Base-by-base conservation (phyloP, 2,888 invertebrate species). In the Hedya salicella region DNA sequence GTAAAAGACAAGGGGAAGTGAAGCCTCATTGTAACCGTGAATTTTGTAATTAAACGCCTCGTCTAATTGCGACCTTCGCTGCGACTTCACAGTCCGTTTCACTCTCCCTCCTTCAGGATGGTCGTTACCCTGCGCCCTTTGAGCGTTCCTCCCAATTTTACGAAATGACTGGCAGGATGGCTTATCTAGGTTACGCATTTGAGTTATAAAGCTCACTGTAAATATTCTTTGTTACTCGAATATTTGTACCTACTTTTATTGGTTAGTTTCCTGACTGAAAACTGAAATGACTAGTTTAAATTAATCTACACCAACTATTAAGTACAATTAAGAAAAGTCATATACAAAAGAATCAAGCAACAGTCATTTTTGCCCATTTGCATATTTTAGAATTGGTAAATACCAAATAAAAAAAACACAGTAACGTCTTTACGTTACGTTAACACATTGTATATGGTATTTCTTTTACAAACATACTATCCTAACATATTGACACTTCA, bases 41-140 rank as follows among this genome's bases (percentile, higher is more conserved):
- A 87, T 87, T 87, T 83, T 80, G 91, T 91, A 91, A 91, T 91
- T 91, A 91, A 91, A 89, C 87, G 89, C 88, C 85, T 86, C 85
- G 88, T 88, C 86, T 91, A 88, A 91, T 89, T 86, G 86, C 85
- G 84, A 86, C 88, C 89, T 90, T 86, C 81, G 86, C 78, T 82
- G 82, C 74, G 74, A 78, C 76, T 83, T 83, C 79, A 84, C 85
- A 78, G 80, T 81, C 78, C 77, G 81, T 78, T 87, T 76, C 84
- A 81, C 85, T 75, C 76, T 73, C 82, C 81, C 79, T 77, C 77
- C 81, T 79, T 77, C 80, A 72, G 72, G 76, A 74, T 78, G 77
- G 79, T 59, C 44, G 49, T 39, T 66, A 11, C 40, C 54, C 53
- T 59, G 44, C 52, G 40, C 70, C 62, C 67, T 50, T 64, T 36